Conservation (phyloP, 2,113 vertebrate species). For the Hirundichthys speculiger region DNA sequence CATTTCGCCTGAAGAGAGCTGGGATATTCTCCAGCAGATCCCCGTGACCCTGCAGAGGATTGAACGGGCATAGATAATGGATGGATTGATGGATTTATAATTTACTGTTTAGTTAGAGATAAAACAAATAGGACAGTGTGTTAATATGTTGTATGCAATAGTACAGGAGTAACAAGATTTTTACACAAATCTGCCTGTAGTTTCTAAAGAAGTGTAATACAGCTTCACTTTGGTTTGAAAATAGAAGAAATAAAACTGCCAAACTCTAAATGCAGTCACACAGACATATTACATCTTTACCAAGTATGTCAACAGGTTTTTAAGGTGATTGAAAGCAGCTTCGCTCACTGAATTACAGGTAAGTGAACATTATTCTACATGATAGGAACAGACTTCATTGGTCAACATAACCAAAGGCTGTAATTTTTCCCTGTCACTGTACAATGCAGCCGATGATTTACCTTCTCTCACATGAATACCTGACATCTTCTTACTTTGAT, state of each 20-base stretch:
- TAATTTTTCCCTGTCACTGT: conserved; percentile 41
- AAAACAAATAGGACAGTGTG: too few species aligned
- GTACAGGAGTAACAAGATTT: too few species aligned
- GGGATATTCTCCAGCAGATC: too few species aligned
- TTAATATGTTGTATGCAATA: too few species aligned
- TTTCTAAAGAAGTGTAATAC: background rate
- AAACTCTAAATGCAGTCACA: background rate
- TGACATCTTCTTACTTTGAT: conserved; percentile 70
- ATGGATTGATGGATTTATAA: too few species aligned
- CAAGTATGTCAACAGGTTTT: conserved; percentile 48
- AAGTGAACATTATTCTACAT: conserved; percentile 44
- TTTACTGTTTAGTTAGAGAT: too few species aligned
- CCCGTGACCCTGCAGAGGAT: too few species aligned
- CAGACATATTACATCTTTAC: background rate
- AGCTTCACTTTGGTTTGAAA: background rate
- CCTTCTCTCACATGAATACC: conserved; percentile 24
- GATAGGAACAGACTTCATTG: conserved; percentile 53
- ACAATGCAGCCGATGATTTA: conserved; percentile 36
- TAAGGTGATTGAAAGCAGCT: conserved; percentile 37
- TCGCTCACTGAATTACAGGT: conserved; percentile 31
- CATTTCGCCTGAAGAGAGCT: too few species aligned
- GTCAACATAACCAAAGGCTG: conserved; percentile 64
- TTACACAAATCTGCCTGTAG: too few species aligned
- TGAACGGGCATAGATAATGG: too few species aligned
- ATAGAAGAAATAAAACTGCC: background rate